Evolutionary conservation across 2,113 vertebrate genomes (phyloP).

Genomic region (Plestiodon gilberti): DNA sequence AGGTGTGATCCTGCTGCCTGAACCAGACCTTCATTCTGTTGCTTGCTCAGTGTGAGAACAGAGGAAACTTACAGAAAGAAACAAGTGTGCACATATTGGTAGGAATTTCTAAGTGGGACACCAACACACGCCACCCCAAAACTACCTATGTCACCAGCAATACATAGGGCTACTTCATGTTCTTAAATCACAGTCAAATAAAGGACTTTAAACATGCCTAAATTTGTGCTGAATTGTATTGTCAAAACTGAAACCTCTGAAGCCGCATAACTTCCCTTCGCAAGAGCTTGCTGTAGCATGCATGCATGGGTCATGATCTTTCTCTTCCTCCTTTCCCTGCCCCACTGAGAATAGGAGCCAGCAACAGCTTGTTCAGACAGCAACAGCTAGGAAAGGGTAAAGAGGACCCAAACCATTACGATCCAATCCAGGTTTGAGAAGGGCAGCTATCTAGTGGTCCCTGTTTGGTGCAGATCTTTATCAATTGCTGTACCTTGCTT

Average conservation of each 20-base stretch:
- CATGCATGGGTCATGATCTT: not conserved
- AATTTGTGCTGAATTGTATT: not conserved
- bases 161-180: not conserved
- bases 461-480: not conserved
- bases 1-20: not conserved
- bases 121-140: not conserved
- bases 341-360: not conserved
- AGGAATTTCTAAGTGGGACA: not conserved
- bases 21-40: not conserved
- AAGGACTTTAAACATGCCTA: not conserved
- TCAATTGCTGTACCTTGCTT: not conserved
- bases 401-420: not conserved
- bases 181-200: not conserved
- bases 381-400: not conserved
- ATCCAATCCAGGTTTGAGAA: not conserved
- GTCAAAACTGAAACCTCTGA: not conserved
- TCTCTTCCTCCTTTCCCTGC: not conserved
- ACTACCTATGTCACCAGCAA: not conserved
- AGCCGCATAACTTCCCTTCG: not conserved
- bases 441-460: not conserved
- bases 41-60: not conserved
- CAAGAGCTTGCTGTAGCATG: not conserved
- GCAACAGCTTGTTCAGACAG: not conserved
- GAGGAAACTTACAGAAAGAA: not conserved
- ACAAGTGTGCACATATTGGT: not conserved